phyloP scores from a whole-genome alignment of 2,113 vertebrate species.

The Vidua chalybeata region DNA sequence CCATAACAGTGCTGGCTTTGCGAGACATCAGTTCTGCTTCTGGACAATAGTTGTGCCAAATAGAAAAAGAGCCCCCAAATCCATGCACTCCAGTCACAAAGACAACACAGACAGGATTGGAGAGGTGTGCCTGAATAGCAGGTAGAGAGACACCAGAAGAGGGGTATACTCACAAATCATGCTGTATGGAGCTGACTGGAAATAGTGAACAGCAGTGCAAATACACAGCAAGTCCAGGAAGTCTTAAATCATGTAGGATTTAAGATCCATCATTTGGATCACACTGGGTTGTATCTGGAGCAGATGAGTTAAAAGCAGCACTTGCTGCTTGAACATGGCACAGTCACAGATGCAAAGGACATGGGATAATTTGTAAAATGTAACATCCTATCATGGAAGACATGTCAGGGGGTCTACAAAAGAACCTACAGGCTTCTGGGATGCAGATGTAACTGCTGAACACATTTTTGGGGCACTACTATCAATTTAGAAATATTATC shows the following conservation, averaged over 20 bases:
- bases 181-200: not conserved
- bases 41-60: not conserved
- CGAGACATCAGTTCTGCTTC: not conserved
- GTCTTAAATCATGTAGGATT: not conserved
- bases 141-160: not conserved
- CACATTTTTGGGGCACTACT: not conserved
- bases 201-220: not conserved
- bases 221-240: not conserved
- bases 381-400: not conserved
- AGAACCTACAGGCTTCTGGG: not conserved
- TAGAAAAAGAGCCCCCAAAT: not conserved
- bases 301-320: not conserved
- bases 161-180: not conserved
- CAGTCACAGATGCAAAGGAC: not conserved
- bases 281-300: not conserved
- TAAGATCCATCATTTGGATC: not conserved
- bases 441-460: not conserved
- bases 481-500: not conserved
- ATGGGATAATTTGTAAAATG: not conserved
- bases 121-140: not conserved
- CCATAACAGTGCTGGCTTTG: accelerated
- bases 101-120: not conserved
- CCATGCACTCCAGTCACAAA: not conserved
- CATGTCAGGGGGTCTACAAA: not conserved
- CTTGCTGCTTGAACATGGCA: not conserved